A percentile compares a stretch with the other conserved stretches of the same genome.
phyloP scores from a whole-genome alignment of 2,888 invertebrate genomes.

The Melinopterus prodromus region DNA sequence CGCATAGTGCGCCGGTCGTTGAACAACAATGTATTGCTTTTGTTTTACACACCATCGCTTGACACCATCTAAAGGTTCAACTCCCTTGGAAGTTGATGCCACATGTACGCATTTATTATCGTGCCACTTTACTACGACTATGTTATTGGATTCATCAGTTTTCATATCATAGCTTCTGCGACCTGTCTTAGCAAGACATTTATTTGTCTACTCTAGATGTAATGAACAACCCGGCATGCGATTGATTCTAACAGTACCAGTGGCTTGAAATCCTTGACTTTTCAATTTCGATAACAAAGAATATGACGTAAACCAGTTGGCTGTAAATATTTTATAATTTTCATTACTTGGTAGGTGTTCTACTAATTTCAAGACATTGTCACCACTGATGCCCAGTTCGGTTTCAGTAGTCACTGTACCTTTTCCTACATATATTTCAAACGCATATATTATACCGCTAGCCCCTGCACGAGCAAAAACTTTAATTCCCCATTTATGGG shows the following conservation, averaged over 20 bases:
- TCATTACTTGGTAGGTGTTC: constrained; percentile 39
- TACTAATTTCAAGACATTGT: constrained; percentile 36
- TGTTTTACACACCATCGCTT: background rate
- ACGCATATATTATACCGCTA: constrained; percentile 48
- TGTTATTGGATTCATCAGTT: constrained; percentile 4
- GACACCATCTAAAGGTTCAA: constrained; percentile 6
- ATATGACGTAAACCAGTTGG: constrained; percentile 40
- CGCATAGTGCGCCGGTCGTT: too few species aligned
- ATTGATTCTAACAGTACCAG: background rate
- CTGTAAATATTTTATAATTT: constrained; percentile 41
- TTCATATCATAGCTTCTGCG: background rate
- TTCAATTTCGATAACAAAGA: constrained; percentile 20
- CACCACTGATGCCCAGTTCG: constrained; percentile 41
- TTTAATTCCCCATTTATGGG: constrained; percentile 47
- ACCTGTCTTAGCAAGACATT: constrained; percentile 4
- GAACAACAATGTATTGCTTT: background rate
- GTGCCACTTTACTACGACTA: constrained; percentile 10
- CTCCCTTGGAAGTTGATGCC: background rate
- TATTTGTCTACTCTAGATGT: background rate
- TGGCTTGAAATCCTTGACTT: constrained; percentile 4
- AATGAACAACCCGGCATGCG: background rate
- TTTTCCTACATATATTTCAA: constrained; percentile 48
- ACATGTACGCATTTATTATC: constrained; percentile 14
- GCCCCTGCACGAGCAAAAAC: constrained; percentile 45
- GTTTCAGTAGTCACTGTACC: constrained; percentile 34